Percentiles rank a stretch among this genome's conserved stretches.
phyloP scores from a whole-genome alignment of 2,113 vertebrate species.

The Elaphurus davidianus region DNA sequence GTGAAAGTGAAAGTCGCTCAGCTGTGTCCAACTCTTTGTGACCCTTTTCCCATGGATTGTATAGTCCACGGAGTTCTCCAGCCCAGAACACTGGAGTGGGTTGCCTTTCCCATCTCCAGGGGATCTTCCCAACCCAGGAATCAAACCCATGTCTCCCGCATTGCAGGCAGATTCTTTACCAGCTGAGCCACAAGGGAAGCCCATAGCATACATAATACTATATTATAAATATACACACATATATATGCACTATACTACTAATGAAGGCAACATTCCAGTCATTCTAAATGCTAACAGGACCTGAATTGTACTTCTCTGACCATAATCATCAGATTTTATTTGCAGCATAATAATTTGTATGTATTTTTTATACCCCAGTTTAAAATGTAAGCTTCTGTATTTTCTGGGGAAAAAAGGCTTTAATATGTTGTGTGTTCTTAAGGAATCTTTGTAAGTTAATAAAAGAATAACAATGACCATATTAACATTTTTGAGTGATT shows the following conservation, averaged over 20 bases:
- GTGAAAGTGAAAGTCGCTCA: neutral
- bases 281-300: neutral
- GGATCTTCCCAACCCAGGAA: neutral
- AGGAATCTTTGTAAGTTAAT: neutral
- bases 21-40: neutral
- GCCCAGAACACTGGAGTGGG: neutral
- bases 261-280: neutral
- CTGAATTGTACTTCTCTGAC: neutral
- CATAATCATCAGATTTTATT: neutral
- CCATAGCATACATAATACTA: neutral
- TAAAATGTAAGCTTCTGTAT: neutral
- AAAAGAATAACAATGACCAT: neutral
- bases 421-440: neutral
- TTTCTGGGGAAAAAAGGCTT: neutral
- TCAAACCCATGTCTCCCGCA: neutral
- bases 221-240: too few relatives aligned
- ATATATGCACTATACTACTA: fast-evolving
- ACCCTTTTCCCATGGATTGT: neutral
- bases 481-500: neutral
- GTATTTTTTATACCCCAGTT: neutral
- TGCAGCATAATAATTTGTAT: neutral
- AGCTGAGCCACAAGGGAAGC: neutral
- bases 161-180: neutral
- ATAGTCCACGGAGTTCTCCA: neutral
- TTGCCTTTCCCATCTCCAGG: neutral